These are phyloP conservation scores for Atethmia centrago DNA, from an alignment of 2,888 invertebrate genomes.

Conservation along the genomic window DNA sequence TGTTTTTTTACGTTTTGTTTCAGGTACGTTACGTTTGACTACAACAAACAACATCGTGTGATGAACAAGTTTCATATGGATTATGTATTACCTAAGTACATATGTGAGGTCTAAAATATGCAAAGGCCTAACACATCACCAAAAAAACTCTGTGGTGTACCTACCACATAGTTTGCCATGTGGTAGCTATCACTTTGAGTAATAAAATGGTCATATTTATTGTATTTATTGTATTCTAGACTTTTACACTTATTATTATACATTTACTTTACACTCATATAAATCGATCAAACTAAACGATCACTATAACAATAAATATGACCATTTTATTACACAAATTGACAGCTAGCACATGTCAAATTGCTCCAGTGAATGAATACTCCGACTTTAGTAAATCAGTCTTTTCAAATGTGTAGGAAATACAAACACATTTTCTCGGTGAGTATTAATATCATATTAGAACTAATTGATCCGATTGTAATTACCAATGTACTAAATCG, in stretches of 20 bases:
- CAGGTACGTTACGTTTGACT: conserved; percentile 25
- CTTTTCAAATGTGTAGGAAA: background rate
- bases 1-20: conserved; percentile 25
- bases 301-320: no score
- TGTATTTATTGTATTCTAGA: no score
- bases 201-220: no score
- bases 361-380: no score
- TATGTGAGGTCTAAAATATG: background rate
- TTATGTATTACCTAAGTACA: background rate
- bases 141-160: background rate
- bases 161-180: no score
- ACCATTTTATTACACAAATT: no score
- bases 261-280: no score
- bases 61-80: background rate
- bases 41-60: background rate
- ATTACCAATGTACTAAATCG: background rate
- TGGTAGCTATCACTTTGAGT: no score
- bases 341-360: no score
- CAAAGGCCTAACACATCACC: background rate
- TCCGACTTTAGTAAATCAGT: background rate
- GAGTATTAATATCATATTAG: background rate
- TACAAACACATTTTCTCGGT: background rate
- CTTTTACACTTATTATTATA: no score
- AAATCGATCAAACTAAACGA: no score
- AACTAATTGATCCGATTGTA: background rate